These are phyloP conservation scores for Physocephala rufipes DNA, from an alignment of 2,888 invertebrate species.

Conservation along the genomic window DNA sequence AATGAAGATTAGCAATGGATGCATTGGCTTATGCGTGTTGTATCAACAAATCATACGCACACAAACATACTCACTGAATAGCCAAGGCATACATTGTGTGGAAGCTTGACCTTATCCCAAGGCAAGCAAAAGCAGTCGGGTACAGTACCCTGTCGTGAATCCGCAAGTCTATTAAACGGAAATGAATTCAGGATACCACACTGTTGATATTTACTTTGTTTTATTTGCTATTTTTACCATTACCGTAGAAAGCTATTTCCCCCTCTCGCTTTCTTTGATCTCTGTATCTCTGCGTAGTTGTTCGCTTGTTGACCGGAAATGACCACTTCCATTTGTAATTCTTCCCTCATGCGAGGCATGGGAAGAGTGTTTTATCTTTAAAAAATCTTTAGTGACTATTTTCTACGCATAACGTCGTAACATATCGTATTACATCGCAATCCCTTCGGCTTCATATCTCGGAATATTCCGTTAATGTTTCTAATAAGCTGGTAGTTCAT, in stretches of 20 bases:
- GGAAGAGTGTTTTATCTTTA: too few relatives aligned
- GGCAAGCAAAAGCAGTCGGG: too few relatives aligned
- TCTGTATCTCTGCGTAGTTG: background rate
- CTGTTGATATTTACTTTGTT: conserved; percentile 22
- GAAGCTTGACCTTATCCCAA: background rate
- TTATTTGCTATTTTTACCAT: conserved; percentile 10
- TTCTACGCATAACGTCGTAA: background rate
- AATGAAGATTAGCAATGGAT: conserved; percentile 12
- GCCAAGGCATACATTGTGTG: too few relatives aligned
- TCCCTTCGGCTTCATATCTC: too few relatives aligned
- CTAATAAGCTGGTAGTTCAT: too few relatives aligned
- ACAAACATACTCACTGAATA: background rate
- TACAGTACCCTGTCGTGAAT: too few relatives aligned
- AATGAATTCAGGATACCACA: conserved; percentile 7
- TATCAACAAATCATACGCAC: background rate
- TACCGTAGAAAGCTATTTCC: too few relatives aligned
- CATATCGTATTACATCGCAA: too few relatives aligned
- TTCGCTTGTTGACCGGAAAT: conserved; percentile 26
- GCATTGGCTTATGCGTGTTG: conserved; percentile 21
- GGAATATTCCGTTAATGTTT: too few relatives aligned
- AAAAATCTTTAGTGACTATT: background rate
- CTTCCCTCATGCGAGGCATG: background rate
- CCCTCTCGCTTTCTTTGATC: too few relatives aligned
- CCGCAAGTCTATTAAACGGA: too few relatives aligned
- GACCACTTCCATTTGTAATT: conserved; percentile 14